Conservation (phyloP, 2,797 vertebrate species). For the Etheostoma nigrum region DNA sequence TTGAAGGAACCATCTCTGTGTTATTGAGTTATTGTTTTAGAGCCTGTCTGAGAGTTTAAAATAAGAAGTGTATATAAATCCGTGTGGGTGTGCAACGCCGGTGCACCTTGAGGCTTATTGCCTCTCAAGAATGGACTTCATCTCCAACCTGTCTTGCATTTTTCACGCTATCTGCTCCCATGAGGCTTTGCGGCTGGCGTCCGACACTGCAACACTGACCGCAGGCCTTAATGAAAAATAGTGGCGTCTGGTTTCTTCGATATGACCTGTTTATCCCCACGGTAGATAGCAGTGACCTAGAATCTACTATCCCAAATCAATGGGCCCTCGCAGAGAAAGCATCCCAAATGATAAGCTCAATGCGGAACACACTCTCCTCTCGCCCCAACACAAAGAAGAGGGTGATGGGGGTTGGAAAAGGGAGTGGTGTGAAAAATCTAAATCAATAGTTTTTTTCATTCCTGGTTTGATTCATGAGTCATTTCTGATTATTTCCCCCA, state of each 20-base stretch:
- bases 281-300: conserved; percentile 38
- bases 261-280: conserved; percentile 63
- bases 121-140: conserved; percentile 49
- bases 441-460: conserved; percentile 75
- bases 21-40: conserved; percentile 68
- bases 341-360: conserved; percentile 50
- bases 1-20: conserved; percentile 60
- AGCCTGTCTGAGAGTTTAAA: conserved; percentile 59
- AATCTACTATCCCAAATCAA: conserved; percentile 68
- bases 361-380: conserved; percentile 36
- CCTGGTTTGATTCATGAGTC: conserved; percentile 56
- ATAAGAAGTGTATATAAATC: conserved; percentile 55
- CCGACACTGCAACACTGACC: conserved; percentile 53
- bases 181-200: conserved; percentile 43
- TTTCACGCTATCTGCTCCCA: conserved; percentile 45
- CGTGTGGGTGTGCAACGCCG: conserved; percentile 17
- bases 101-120: conserved; percentile 44
- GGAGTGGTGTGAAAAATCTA: conserved; percentile 24
- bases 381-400: not conserved
- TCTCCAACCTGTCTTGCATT: conserved; percentile 22
- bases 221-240: conserved; percentile 61
- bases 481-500: conserved; percentile 63
- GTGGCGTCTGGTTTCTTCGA: conserved; percentile 37
- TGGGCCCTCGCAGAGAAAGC: conserved; percentile 37
- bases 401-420: not conserved